Evolutionary conservation across 2,113 vertebrate species (phyloP), one percentile per base, ranked within the genome.

Genomic region (Mormyrus lacerda): DNA sequence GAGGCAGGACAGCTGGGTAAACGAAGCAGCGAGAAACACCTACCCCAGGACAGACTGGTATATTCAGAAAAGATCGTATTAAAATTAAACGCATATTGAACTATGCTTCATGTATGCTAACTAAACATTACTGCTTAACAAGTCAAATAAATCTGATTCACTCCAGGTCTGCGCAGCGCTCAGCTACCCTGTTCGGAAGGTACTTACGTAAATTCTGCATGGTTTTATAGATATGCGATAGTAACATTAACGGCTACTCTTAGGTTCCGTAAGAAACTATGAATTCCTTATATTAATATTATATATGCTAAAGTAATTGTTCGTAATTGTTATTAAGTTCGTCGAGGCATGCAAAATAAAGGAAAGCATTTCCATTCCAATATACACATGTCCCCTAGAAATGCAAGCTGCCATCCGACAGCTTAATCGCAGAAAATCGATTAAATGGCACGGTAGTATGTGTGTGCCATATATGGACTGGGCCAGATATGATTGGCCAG

Each of bases 401-500:
- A 2, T 65, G n/a, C 58, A 65, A 35, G 31, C 11, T 39, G 31
- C 31, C 69, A 39, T 17, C 69, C 69, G 39, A 17, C 31, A 39
- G 13, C 13, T 35, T 76, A 39, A 35, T 39, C 31, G 31, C 69
- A 76, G 13, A 76, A 76, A 76, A 76, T 39, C 31, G 4, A 1
- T 39, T 9, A 3, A 76, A 76, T 4, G 13, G 31, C 27, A 61
- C 8, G 24, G 58, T 61, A 61, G 21, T 24, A 45, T 45, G 24
- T 19, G 48, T 55, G 42, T 13, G 69, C 39, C 21, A 45, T 44
- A 24, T 17, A 35, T 45, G 82, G 44, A 47, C 82, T 21, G 24
- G 11, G 24, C 19, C 39, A 47, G 21, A 31, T 13, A 17, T 61
- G 89, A 93, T 94, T 95, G 92, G 94, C 61, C 88, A 1, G 4